phyloP scores from a whole-genome alignment of 2,797 vertebrate genomes.

The Hipposideros larvatus region DNA sequence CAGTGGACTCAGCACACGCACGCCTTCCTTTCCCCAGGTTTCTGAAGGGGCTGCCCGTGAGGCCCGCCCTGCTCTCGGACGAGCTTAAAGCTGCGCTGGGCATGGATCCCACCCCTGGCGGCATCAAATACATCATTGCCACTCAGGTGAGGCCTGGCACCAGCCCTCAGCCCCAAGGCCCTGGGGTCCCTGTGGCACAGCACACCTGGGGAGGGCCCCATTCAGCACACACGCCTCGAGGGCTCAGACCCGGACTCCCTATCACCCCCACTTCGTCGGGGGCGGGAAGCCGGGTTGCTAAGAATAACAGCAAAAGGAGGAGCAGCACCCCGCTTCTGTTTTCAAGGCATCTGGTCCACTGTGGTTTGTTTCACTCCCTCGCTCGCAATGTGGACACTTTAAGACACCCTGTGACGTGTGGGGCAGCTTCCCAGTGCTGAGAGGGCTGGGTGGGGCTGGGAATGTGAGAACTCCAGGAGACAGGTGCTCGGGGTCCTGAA shows the following conservation, averaged over 20 bases:
- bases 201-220: background rate
- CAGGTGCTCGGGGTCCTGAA: background rate
- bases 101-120: conserved; percentile 88
- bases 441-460: background rate
- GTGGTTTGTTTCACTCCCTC: background rate
- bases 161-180: background rate
- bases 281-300: background rate
- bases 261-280: background rate
- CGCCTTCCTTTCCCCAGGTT: conserved; percentile 89
- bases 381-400: background rate
- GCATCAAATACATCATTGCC: conserved; percentile 93
- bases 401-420: background rate
- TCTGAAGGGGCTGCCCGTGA: conserved; percentile 91
- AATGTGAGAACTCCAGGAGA: background rate
- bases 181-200: background rate
- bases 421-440: no score
- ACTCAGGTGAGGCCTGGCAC: conserved; percentile 90
- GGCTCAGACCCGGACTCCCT: background rate
- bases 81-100: conserved; percentile 89
- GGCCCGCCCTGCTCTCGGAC: conserved; percentile 82
- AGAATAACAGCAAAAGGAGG: no score
- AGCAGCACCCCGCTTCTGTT: background rate
- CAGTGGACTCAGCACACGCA: background rate
- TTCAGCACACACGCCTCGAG: background rate
- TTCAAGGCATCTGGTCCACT: background rate